These are phyloP conservation scores for Denticeps clupeoides DNA, from an alignment of 2,797 vertebrate species.

Conservation along the genomic window DNA sequence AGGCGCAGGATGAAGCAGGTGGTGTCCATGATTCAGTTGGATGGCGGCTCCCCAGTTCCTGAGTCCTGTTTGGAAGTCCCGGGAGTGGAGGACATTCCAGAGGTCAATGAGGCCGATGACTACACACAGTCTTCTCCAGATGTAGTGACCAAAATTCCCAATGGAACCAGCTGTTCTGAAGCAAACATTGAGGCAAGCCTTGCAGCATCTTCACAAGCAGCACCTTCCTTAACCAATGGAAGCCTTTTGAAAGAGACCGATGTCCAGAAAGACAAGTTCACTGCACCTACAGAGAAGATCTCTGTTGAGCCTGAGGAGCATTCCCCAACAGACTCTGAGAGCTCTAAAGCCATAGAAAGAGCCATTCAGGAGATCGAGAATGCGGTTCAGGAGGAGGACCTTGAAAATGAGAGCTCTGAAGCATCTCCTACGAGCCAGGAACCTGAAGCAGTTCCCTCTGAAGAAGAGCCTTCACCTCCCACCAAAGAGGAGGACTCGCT, in stretches of 20 bases:
- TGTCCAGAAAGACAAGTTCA: neutral
- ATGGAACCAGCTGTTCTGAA: constrained; percentile 32
- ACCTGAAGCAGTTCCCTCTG: neutral
- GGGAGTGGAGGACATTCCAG: constrained; percentile 38
- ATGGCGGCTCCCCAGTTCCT: constrained; percentile 29
- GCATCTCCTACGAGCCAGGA: constrained; percentile 9
- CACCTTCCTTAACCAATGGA: constrained; percentile 44
- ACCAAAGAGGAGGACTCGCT: constrained; percentile 1
- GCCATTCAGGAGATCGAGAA: constrained; percentile 22
- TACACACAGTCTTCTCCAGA: constrained; percentile 18
- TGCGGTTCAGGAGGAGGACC: constrained; percentile 27
- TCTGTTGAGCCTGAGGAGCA: constrained; percentile 11
- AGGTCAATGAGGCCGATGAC: constrained; percentile 9
- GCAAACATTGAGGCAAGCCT: constrained; percentile 19
- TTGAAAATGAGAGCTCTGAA: constrained; percentile 2
- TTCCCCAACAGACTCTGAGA: neutral
- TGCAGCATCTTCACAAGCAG: neutral
- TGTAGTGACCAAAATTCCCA: constrained; percentile 33
- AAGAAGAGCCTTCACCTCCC: neutral
- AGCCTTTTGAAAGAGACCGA: constrained; percentile 20
- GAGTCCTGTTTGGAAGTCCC: constrained; percentile 49
- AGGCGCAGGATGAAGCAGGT: constrained; percentile 77
- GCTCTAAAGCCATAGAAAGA: constrained; percentile 18
- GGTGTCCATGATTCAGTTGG: constrained; percentile 80
- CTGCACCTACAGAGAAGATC: neutral